Evolutionary conservation across 2,888 invertebrate species (phyloP), one percentile per base, ranked within the genome.

Genomic region (Acrobasis suavella): DNA sequence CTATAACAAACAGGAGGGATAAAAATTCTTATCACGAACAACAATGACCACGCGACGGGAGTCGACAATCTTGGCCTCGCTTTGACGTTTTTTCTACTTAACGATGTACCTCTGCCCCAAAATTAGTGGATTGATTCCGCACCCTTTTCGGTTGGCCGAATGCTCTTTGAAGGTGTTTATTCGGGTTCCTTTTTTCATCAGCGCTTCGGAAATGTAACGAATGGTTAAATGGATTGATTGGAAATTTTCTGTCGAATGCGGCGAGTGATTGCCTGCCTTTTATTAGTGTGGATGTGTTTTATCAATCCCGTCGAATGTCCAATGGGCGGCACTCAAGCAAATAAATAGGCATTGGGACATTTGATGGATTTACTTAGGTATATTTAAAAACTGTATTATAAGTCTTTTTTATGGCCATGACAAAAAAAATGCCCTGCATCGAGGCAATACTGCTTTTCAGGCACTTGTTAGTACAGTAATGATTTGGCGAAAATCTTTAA

Each of bases 1-100:
- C 68, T 69, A 68, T 67, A 70, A 74, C 75, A 78, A 77, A 74
- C 15, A 72, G 76, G 74, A 64, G 70, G 68, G 70, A 81, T 79
- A 78, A 78, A 76, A 81, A 81, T 77, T 81, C 81, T 76, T 79
- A 81, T 82, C 83, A 75, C 77, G 76, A 67, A 62, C 71, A 69
- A 69, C 67, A 71, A 67, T 62, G 70, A 72, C 63, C 62, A 65
- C 66, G 65, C 70, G 71, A 76, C 72, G 70, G 72, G 46, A 60
- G 39, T 59, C 22, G 15, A 54, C 42, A 61, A 61, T 54, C 61
- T 61, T 61, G 60, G 50, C 46, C 55, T 62, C 59, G 56, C 60
- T 63, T 65, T 62, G 60, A 64, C 55, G 50, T 32, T 62, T 63
- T 62, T 37, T 50, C 56, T 51, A 54, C 22, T 55, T 50, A 49